Conservation (phyloP, 2,888 invertebrate genomes). For the Chirona hameri region DNA sequence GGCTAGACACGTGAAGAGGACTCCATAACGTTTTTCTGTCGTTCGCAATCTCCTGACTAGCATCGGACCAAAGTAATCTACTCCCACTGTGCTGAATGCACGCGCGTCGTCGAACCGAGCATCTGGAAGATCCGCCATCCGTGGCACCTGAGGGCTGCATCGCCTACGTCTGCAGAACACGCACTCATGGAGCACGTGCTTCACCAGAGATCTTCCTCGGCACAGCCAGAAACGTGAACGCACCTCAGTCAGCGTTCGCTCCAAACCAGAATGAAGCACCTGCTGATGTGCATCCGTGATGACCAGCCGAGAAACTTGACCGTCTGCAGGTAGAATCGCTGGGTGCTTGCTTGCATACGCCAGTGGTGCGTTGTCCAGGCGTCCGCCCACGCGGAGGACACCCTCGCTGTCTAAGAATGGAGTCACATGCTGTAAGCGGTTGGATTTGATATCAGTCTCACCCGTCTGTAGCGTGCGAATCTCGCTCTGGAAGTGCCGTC, state of each 20-base stretch:
- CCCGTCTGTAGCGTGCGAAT: background rate
- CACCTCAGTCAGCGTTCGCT: background rate
- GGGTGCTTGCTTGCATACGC: background rate
- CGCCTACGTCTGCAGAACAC: background rate
- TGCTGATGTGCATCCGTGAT: background rate
- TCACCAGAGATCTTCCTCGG: background rate
- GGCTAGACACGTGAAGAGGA: background rate
- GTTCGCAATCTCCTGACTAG: background rate
- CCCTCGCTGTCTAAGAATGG: too few relatives aligned
- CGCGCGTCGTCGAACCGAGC: background rate
- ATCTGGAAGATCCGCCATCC: background rate
- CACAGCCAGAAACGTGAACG: background rate
- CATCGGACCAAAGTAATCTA: background rate
- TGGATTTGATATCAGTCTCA: background rate
- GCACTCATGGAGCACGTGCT: background rate
- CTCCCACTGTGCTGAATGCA: background rate
- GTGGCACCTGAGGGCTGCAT: background rate
- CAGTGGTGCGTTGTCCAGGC: background rate
- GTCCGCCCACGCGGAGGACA: background rate
- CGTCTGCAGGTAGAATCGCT: background rate
- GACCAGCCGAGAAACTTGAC: background rate
- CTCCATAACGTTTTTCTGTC: background rate
- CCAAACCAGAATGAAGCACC: background rate
- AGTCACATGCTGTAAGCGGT: too few relatives aligned
- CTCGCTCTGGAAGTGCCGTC: background rate